phyloP scores from a whole-genome alignment of 2,113 vertebrate genomes.

The Pachypanchax playfairii region DNA sequence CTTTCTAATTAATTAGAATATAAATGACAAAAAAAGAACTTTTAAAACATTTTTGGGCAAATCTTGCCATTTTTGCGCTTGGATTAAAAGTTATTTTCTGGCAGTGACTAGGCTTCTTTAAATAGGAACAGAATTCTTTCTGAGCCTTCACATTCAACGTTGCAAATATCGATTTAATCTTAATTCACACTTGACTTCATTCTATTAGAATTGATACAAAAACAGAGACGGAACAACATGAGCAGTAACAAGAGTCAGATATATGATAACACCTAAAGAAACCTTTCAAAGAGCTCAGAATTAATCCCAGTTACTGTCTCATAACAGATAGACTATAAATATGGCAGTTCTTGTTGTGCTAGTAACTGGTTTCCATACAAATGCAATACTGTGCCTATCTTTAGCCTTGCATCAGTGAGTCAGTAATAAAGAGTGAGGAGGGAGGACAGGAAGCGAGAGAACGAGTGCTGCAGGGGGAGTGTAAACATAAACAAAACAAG shows the following conservation, averaged over 20 bases:
- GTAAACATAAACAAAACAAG: slow-evolving; percentile 55
- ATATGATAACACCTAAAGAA: slow-evolving; percentile 22
- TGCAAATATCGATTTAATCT: slow-evolving; percentile 21
- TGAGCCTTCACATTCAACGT: slow-evolving; percentile 30
- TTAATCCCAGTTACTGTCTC: slow-evolving; percentile 53
- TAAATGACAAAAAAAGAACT: too few species aligned
- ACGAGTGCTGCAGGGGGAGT: slow-evolving; percentile 38
- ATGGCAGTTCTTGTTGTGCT: background rate
- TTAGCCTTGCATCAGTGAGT: slow-evolving; percentile 40
- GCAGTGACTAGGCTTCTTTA: background rate
- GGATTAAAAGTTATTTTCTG: background rate
- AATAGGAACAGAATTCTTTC: slow-evolving; percentile 3
- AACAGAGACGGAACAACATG: background rate
- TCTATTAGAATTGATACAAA: slow-evolving; percentile 24
- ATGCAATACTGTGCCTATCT: slow-evolving; percentile 35
- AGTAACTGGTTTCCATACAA: slow-evolving; percentile 29
- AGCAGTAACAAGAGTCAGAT: slow-evolving; percentile 7
- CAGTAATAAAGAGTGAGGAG: slow-evolving; percentile 29
- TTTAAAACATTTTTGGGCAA: too few species aligned
- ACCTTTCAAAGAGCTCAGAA: slow-evolving; percentile 33
- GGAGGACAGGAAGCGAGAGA: slow-evolving; percentile 26
- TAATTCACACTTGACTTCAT: slow-evolving; percentile 19
- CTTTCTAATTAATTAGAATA: too few species aligned
- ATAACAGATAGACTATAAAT: slow-evolving; percentile 25
- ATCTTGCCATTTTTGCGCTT: too few species aligned